These are phyloP conservation scores for Phaonia tiefii DNA, from an alignment of 2,888 invertebrate species.

Conservation along the genomic window DNA sequence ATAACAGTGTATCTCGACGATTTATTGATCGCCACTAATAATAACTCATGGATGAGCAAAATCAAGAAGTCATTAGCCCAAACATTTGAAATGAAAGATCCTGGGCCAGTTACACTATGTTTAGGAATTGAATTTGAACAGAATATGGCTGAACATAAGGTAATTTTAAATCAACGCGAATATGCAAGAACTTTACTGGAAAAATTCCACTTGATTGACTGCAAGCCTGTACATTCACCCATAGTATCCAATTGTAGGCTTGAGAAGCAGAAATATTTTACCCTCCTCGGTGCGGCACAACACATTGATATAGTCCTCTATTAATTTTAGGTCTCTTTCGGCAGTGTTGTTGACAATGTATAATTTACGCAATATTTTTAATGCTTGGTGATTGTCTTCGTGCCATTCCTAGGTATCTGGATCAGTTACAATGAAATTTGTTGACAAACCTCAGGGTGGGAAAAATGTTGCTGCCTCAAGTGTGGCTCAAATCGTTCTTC, in stretches of 20 bases:
- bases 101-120: constrained; percentile 34
- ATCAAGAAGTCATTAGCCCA: constrained; percentile 30
- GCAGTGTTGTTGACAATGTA: no score
- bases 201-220: constrained; percentile 39
- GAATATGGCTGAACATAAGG: constrained; percentile 22
- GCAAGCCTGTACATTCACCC: constrained; percentile 50
- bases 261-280: no score
- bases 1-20: constrained; percentile 63
- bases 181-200: constrained; percentile 38
- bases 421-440: no score
- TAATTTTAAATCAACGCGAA: constrained; percentile 20
- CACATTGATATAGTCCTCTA: no score
- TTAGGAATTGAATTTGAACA: constrained; percentile 35
- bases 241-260: constrained; percentile 52
- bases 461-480: no score
- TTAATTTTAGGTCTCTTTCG: no score
- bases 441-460: no score
- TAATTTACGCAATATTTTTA: no score
- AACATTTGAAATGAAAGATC: constrained; percentile 61
- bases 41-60: constrained; percentile 25
- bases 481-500: no score
- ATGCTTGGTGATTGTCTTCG: no score
- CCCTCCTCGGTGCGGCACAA: no score
- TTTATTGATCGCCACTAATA: constrained; percentile 50
- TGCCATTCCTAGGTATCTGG: no score